phyloP scores from a whole-genome alignment of 2,888 invertebrate species.

The Spialia ferax region DNA sequence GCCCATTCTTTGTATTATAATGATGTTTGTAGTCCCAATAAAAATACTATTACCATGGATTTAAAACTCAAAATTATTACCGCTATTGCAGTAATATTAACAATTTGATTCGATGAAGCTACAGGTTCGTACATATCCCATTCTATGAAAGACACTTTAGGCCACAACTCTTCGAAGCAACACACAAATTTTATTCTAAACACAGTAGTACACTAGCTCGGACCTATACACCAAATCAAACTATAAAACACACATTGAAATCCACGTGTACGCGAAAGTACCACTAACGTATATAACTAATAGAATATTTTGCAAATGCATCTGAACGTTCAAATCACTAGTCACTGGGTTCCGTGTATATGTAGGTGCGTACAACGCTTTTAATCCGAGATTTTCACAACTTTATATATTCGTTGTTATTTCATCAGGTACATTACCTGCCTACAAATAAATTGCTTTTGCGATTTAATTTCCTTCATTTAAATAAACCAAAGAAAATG shows the following conservation, averaged over 20 bases:
- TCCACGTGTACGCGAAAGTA: slow-evolving; percentile 1
- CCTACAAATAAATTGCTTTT: not conserved
- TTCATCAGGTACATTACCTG: slow-evolving; percentile 26
- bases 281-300: slow-evolving; percentile 60
- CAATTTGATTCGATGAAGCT: not conserved
- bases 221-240: not conserved
- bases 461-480: not conserved
- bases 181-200: not conserved
- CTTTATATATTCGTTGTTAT: slow-evolving; percentile 71
- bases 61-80: no score
- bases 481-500: no score
- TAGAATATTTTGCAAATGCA: slow-evolving; percentile 79
- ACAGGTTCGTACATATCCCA: slow-evolving; percentile 3
- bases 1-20: no score
- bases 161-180: slow-evolving; percentile 6
- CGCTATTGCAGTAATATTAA: not conserved
- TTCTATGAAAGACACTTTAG: not conserved
- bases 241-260: not conserved
- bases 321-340: slow-evolving; percentile 25
- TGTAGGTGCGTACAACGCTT: slow-evolving; percentile 45
- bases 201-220: slow-evolving; percentile 1
- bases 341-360: slow-evolving; percentile 39
- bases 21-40: no score
- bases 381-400: slow-evolving; percentile 65
- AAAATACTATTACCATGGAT: no score